phyloP scores from a whole-genome alignment of 2,888 invertebrate species.

The Ptychoptera contaminata region DNA sequence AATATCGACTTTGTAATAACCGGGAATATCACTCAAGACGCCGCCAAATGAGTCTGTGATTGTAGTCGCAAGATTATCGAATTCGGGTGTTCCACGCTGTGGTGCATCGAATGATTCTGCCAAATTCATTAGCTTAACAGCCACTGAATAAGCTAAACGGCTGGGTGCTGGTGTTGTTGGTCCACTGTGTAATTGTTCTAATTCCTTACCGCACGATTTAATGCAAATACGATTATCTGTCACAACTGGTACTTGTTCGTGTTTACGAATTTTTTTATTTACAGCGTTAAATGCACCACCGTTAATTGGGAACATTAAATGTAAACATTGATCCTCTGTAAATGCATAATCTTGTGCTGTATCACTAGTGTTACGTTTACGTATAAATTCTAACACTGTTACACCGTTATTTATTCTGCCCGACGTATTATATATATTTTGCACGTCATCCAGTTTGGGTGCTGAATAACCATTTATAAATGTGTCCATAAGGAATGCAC shows the following conservation, averaged over 20 bases:
- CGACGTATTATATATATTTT: constrained; percentile 53
- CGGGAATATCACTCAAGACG: constrained; percentile 44
- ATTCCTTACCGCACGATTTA: constrained; percentile 50
- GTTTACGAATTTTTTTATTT: constrained; percentile 73
- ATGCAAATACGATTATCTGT: constrained; percentile 69
- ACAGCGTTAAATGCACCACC: constrained; percentile 71
- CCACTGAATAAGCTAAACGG: constrained; percentile 49
- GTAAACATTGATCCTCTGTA: constrained; percentile 65
- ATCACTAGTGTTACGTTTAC: constrained; percentile 63
- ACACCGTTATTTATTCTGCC: constrained; percentile 60
- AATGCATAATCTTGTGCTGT: constrained; percentile 55
- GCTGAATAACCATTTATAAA: constrained; percentile 69
- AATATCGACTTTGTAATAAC: constrained; percentile 54
- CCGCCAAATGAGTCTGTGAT: constrained; percentile 48
- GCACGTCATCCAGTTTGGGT: constrained; percentile 53
- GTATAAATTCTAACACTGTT: constrained; percentile 60
- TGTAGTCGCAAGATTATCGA: constrained; percentile 48
- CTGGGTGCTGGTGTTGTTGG: constrained; percentile 47
- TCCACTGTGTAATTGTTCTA: constrained; percentile 23
- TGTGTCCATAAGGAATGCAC: constrained; percentile 76
- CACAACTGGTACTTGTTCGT: constrained; percentile 53
- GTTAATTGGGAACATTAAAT: constrained; percentile 73
- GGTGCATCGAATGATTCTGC: constrained; percentile 66
- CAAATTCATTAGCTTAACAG: constrained; percentile 56
- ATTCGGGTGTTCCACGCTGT: constrained; percentile 53